phyloP scores from a whole-genome alignment of 2,113 vertebrate genomes.

The Eonycteris spelaea region DNA sequence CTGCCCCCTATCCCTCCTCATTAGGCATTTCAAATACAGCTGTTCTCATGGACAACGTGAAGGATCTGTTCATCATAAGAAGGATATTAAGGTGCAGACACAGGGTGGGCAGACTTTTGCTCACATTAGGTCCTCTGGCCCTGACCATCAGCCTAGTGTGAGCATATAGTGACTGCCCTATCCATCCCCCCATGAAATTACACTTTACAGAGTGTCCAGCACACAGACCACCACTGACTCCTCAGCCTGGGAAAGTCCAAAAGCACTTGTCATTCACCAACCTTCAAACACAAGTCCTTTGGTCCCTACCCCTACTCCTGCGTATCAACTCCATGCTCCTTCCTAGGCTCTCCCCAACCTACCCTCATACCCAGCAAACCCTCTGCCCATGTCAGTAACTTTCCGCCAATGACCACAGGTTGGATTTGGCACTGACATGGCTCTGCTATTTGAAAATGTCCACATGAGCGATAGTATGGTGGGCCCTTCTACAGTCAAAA shows the following conservation, averaged over 20 bases:
- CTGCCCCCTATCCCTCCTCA: not conserved
- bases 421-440: not conserved
- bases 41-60: not conserved
- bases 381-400: not conserved
- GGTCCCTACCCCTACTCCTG: not conserved
- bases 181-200: not conserved
- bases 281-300: not conserved
- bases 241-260: not conserved
- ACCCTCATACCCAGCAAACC: not conserved
- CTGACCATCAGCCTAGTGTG: not conserved
- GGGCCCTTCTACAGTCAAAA: not conserved
- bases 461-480: not conserved
- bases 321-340: not conserved
- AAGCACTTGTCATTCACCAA: not conserved
- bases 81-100: not conserved
- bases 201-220: not conserved
- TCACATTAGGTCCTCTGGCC: not conserved
- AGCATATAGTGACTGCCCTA: not conserved
- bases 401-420: not conserved
- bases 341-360: not conserved
- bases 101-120: not conserved
- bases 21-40: not conserved
- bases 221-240: not conserved
- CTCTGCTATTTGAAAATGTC: not conserved
- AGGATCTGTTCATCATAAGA: not conserved